Conservation (phyloP, 2,797 vertebrate species). For the Lindbergichthys nudifrons region DNA sequence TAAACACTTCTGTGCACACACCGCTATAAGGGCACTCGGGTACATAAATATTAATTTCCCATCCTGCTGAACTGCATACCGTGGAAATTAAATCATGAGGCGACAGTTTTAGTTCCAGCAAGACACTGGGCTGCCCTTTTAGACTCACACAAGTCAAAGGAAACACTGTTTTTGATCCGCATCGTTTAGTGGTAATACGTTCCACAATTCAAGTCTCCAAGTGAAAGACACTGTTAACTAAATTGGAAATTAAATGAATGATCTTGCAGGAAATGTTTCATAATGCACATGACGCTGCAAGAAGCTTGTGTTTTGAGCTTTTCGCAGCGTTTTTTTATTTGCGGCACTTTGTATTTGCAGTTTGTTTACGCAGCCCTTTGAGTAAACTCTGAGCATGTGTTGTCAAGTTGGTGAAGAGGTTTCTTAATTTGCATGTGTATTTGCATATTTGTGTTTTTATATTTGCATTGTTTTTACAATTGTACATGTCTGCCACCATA, state of each 20-base stretch:
- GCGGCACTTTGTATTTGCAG: too few relatives aligned
- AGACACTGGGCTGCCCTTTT: background rate
- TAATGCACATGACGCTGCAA: too few relatives aligned
- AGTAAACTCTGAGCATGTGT: too few relatives aligned
- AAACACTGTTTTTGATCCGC: background rate
- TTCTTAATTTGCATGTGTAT: too few relatives aligned
- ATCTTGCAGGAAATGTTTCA: background rate
- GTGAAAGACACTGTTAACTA: background rate
- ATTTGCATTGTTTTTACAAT: too few relatives aligned
- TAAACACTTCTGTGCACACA: background rate
- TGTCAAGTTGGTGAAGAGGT: too few relatives aligned
- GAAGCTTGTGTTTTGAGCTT: too few relatives aligned
- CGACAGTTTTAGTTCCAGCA: background rate
- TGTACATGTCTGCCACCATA: too few relatives aligned
- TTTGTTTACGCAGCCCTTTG: too few relatives aligned
- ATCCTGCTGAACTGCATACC: background rate
- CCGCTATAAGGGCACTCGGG: too few relatives aligned
- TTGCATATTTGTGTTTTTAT: too few relatives aligned
- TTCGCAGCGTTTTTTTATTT: too few relatives aligned
- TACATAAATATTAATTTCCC: background rate
- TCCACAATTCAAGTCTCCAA: slow-evolving; percentile 6
- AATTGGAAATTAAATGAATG: background rate
- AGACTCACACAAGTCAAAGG: background rate
- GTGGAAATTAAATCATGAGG: background rate
- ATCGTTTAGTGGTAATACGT: background rate